These are phyloP conservation scores for Agrochola litura DNA, from an alignment of 2,888 invertebrate species.

Conservation along the genomic window DNA sequence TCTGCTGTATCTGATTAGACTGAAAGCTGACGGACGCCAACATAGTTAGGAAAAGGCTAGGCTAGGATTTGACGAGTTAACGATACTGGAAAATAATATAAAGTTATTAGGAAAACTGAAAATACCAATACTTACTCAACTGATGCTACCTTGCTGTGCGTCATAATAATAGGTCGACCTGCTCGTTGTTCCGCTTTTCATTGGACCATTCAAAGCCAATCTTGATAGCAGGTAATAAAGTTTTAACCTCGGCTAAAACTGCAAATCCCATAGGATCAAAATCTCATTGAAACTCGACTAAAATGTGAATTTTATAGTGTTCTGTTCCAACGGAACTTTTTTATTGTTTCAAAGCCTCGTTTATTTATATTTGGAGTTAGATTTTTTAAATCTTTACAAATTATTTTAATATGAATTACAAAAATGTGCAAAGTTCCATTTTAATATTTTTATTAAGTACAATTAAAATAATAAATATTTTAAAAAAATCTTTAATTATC, in stretches of 20 bases:
- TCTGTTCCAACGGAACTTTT: conserved; percentile 38
- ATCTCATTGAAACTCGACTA: conserved; percentile 57
- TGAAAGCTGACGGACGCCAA: background rate
- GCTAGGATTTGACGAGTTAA: background rate
- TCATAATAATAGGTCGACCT: background rate
- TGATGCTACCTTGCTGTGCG: background rate
- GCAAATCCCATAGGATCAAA: conserved; percentile 63
- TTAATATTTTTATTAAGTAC: too few species aligned
- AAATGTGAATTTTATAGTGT: conserved; percentile 50
- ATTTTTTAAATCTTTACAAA: background rate
- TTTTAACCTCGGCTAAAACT: conserved; percentile 63
- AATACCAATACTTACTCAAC: background rate
- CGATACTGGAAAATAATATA: too few species aligned
- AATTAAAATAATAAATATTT: too few species aligned
- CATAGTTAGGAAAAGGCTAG: too few species aligned
- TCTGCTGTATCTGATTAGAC: too few species aligned
- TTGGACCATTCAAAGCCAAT: conserved; percentile 54
- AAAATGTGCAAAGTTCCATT: too few species aligned
- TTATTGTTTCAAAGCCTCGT: background rate
- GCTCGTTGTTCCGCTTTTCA: conserved; percentile 13
- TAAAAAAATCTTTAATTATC: too few species aligned
- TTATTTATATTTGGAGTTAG: background rate
- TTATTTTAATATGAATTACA: background rate
- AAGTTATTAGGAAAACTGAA: background rate
- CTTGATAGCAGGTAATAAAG: conserved; percentile 68